Base-by-base conservation (phyloP, 2,113 vertebrate genomes). In the Gambusia affinis region DNA sequence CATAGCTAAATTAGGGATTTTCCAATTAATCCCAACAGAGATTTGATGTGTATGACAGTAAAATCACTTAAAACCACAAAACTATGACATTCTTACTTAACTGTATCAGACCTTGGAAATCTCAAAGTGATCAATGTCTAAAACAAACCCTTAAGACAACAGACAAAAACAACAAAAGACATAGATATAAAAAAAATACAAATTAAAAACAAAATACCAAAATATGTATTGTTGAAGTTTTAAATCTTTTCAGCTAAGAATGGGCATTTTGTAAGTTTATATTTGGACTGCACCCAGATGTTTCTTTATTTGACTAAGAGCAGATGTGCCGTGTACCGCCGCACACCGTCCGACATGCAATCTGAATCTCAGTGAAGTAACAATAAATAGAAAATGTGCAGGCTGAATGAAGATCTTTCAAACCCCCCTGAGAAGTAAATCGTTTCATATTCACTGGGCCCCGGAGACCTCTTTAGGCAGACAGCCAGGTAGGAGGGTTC, bases 401-500 rank as follows among this genome's bases (percentile, higher is more conserved):
- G 27, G 37, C 64, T 81, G 69, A 79, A 66, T 78, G 73, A 35
- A 77, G 61, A 72, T 80, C 77, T 65, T 28, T 65, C 70, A 80
- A 73, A 15, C 24, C 64, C 19, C 72, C 67, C 30, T 19, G 51
- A 85, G 67, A n/a, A 57, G 68, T 67, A 47, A 80, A 71, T 63
- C 27, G 37, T 78, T 87, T 85, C 73, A 79, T 31, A 65, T 71
- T 81, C 79, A 79, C 81, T 70, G 75, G 75, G 39, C 84, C 85
- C 86, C 17, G 37, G 82, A 83, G 78, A 86, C 74, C 73, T 67
- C 67, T 82, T 85, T 30, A 73, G 85, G 87, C 89, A 62, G 8
- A 3, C 8, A 65, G 88, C 91, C 91, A 92, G 67, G 35, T 62
- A 64, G 78, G 82, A 86, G 64, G 79, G 79, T 67, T 60, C 37